Base-by-base conservation (phyloP, 1,140 invertebrate species). In the Homalodisca vitripennis region DNA sequence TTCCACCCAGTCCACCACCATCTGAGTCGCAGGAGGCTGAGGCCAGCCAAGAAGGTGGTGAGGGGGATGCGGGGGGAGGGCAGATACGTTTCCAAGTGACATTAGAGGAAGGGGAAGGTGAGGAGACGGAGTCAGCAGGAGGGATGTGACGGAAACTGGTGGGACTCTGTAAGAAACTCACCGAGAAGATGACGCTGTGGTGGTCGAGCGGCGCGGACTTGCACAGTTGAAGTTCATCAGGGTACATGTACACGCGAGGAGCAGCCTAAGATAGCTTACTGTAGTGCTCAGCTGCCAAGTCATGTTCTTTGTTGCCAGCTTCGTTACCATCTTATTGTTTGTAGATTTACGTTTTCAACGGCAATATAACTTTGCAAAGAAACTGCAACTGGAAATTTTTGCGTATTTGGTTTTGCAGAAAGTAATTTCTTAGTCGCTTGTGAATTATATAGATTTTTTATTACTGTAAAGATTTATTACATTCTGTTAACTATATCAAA, bases 71-170 rank as follows among this genome's bases (percentile, higher is more conserved):
- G 12, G 64, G 65, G 34, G 60, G 51, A 22, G 71, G 70, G 47
- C 67, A 66, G 41, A 75, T 73, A 27, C 57, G 78, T 67, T 81
- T 82, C 70, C 83, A 94, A 85, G 91, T 95, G 70, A 95, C 93
- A 24, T 82, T 94, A 73, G 92, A 95, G 79, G 92, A 95, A 79
- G 88, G 88, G 62, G 73, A 74, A 72, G 70, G 69, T 26, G 72
- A 74, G 27, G 73, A 74, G 63, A 64, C 46, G n/a, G 68, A 70
- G 30, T 32, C 60, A 29, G 29, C 24, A 1, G 65, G 69, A 70
- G 65, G 69, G 34, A 70, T 66, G 65, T 70, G 65, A 70, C 69
- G 69, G 63, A 70, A 65, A 70, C 63, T 70, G 32, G 34, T 69
- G 24, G 68, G 55, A 69, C 53, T 69, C 32, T 69, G 68, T 47